A percentile compares a stretch with the other conserved stretches of the same genome.
Conservation (phyloP, 2,888 invertebrate species). For the Lissonota sp. region DNA sequence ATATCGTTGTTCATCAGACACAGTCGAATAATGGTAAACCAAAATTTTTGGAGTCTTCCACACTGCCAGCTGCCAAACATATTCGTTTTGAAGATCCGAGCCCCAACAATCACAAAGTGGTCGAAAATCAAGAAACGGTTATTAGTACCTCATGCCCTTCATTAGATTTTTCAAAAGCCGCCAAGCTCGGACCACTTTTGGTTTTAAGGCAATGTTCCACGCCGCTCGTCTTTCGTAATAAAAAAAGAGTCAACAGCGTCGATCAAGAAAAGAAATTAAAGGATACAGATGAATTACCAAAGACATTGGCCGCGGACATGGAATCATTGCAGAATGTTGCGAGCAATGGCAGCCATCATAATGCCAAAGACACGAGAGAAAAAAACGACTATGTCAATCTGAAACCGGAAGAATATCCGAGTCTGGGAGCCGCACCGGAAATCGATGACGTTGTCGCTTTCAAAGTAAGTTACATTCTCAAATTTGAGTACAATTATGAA, state of each 20-base stretch:
- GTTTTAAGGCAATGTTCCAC: slow-evolving; percentile 36
- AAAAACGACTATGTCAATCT: slow-evolving; percentile 46
- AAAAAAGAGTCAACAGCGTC: slow-evolving; percentile 22
- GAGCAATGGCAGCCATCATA: not conserved
- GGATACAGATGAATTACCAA: not conserved
- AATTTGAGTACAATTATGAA: not conserved
- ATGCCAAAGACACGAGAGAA: slow-evolving; percentile 4
- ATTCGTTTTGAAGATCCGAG: slow-evolving; percentile 52
- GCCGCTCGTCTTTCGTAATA: slow-evolving; percentile 36
- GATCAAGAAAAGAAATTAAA: not conserved
- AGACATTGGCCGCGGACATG: not conserved
- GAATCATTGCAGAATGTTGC: not conserved
- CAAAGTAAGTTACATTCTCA: slow-evolving; percentile 64
- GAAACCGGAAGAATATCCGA: slow-evolving; percentile 58
- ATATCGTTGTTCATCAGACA: not conserved
- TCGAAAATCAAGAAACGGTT: not conserved
- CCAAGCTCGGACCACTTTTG: slow-evolving; percentile 37
- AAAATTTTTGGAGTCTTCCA: slow-evolving; percentile 42
- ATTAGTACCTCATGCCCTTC: not conserved
- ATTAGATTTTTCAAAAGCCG: not conserved
- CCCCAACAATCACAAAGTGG: not conserved
- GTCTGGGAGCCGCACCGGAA: slow-evolving; percentile 52
- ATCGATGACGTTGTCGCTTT: slow-evolving; percentile 71
- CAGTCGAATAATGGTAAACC: slow-evolving; percentile 41
- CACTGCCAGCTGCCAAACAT: slow-evolving; percentile 34